phyloP scores from a whole-genome alignment of 2,797 vertebrate species.

The Crocodylus rhombifer region DNA sequence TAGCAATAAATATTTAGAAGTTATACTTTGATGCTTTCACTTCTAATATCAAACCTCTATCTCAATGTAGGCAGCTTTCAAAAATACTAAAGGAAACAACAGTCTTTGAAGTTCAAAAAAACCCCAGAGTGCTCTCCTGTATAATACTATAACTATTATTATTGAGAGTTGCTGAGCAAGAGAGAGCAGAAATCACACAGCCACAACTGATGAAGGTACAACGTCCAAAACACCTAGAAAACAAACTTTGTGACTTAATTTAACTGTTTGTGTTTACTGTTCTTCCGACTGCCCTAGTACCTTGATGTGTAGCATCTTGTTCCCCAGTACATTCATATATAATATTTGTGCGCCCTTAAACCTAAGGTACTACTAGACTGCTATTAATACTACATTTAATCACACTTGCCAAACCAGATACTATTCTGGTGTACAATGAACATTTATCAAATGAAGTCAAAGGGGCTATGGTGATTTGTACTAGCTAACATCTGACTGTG shows the following conservation, averaged over 20 bases:
- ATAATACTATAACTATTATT: background rate
- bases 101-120: background rate
- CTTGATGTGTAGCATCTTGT: background rate
- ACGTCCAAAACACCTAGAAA: background rate
- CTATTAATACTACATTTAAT: background rate
- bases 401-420: background rate
- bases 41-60: slow-evolving; percentile 27
- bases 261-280: background rate
- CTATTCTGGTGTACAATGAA: background rate
- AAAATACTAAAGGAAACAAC: background rate
- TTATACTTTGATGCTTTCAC: slow-evolving; percentile 21
- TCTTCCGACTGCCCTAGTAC: accelerated
- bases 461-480: background rate
- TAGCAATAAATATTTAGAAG: slow-evolving; percentile 54
- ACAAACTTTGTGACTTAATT: background rate
- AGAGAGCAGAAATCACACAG: background rate
- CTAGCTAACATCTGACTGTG: background rate
- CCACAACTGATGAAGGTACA: background rate
- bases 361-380: background rate
- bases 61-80: background rate
- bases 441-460: background rate
- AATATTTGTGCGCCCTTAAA: background rate
- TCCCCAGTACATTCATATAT: background rate
- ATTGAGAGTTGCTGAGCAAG: background rate
- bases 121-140: background rate